Evolutionary conservation across 2,888 invertebrate genomes (phyloP), one percentile per base, ranked within the genome.

Genomic region (Baccha elongata): DNA sequence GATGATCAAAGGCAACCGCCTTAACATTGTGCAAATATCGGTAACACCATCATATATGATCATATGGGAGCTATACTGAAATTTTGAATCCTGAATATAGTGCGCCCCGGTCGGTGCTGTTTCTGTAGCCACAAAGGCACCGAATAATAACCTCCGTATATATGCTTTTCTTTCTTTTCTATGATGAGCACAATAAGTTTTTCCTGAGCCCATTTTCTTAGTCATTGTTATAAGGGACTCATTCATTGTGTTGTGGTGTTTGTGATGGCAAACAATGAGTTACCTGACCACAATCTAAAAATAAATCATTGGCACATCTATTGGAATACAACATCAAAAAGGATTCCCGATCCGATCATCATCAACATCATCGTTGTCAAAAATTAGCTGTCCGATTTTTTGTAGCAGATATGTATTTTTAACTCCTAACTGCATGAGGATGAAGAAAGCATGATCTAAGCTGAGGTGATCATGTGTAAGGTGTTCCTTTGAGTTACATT

Each of bases 231-330:
- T 13, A 13, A 26, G 40, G 40, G 23, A 52, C 50, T 40, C 76
- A 81, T 76, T 81, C 65, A 79, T 73, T 81, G 76, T 53, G 29
- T 21, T 35, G 23, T 65, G 46, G 44, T 81, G 69, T 75, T 64
- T 69, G 35, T 73, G 52, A 50, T 48, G 62, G 42, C 65, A 65
- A 78, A 44, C 81, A 81, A 81, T 81, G 44, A 69, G 60, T 67
- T 65, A 81, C 81, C 81, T 72, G 76, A 81, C 81, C 81, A 76
- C 81, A 81, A 60, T 81, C 71, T 76, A 60, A 71, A 71, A 60
- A 81, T 81, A 81, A 81, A 81, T 81, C 80, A 81, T 76, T 71
- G 52, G 46, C 81, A 71, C 81, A 81, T 76, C 81, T 71, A 81
- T 76, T 26, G 75, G 53, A 46, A 46, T 7, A 60, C 76, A 76